phyloP scores from a whole-genome alignment of 2,888 invertebrate species.

The Dolichomitus sp. region DNA sequence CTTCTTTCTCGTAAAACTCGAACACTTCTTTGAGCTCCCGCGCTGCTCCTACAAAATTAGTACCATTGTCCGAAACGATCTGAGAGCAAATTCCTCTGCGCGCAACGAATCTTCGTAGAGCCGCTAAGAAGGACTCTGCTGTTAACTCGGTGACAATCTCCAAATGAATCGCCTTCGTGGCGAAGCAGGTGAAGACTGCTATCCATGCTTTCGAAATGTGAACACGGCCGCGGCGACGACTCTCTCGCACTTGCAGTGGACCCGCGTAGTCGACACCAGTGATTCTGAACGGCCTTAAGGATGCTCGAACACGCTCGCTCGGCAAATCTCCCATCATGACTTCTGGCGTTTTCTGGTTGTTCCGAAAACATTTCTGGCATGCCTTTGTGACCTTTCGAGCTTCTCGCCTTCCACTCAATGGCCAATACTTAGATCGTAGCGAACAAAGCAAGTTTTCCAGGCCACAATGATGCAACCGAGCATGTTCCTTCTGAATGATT shows the following conservation, averaged over 20 bases:
- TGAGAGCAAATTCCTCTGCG: no score
- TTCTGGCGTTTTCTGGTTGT: conserved; percentile 63
- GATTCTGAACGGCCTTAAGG: conserved; percentile 74
- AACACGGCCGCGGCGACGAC: conserved; percentile 43
- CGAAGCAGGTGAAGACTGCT: conserved; percentile 69
- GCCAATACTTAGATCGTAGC: conserved; percentile 75
- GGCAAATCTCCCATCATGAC: conserved; percentile 81
- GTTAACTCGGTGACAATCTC: no score
- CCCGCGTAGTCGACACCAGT: conserved; percentile 60
- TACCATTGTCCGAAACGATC: no score
- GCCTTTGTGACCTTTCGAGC: conserved; percentile 68
- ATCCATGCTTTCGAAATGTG: conserved; percentile 56
- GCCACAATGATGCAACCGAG: conserved; percentile 66
- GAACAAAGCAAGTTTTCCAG: conserved; percentile 55
- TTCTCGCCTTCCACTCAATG: conserved; percentile 69
- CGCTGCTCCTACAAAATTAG: no score
- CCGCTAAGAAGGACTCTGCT: no score
- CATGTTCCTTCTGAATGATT: conserved; percentile 65
- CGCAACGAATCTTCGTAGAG: no score
- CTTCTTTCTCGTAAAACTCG: no score
- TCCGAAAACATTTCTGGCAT: conserved; percentile 77
- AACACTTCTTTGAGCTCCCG: no score
- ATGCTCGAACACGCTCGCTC: conserved; percentile 71
- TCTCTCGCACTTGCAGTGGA: conserved; percentile 68
- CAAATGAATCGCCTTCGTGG: conserved; percentile 70